Base-by-base conservation (phyloP, 2,113 vertebrate species). In the Pseudonaja textilis region DNA sequence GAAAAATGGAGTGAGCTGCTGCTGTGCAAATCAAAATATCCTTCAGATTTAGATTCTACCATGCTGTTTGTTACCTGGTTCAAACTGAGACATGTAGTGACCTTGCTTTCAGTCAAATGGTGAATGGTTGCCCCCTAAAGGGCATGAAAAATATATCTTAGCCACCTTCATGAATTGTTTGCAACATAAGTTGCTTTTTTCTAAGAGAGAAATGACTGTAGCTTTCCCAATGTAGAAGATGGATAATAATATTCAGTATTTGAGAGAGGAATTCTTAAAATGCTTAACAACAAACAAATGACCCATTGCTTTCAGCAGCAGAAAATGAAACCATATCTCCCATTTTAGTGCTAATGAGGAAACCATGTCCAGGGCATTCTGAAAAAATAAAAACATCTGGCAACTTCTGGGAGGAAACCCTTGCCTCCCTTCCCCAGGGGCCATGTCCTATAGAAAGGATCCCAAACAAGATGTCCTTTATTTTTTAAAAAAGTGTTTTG, bases 121-220 rank as follows among this genome's bases (percentile, higher is more conserved):
- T 91, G 94, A 95, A 94, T 96, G 95, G 94, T 95, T 97, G 96
- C 96, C 97, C 96, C 93, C 96, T 97, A 91, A 96, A 96, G 96
- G 96, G 95, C 95, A 95, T 88, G 92, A 95, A 95, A 95, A 96
- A 95, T 52, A 94, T 91, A 92, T 93, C 95, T 95, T 87, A 85
- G 22, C 14, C 29, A 88, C 87, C 18, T 93, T 57, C 39, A 87
- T 59, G 39, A 54, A 90, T 56, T 86, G 56, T 90, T 93, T 93
- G 52, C 47, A 64, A 11, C 74, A 91, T 94, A 61, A 89, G 87
- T 88, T 59, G 56, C 91, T 93, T 92, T 20, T 90, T 29, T 85
- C 81, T 93, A 92, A 86, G 87, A 92, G 54, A 91, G 16, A 94
- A 95, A 39, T 94, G 89, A 92, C 42, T 23, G 10, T 54, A 81